phyloP scores from a whole-genome alignment of 2,113 vertebrate species.

The Terrapene triunguis region DNA sequence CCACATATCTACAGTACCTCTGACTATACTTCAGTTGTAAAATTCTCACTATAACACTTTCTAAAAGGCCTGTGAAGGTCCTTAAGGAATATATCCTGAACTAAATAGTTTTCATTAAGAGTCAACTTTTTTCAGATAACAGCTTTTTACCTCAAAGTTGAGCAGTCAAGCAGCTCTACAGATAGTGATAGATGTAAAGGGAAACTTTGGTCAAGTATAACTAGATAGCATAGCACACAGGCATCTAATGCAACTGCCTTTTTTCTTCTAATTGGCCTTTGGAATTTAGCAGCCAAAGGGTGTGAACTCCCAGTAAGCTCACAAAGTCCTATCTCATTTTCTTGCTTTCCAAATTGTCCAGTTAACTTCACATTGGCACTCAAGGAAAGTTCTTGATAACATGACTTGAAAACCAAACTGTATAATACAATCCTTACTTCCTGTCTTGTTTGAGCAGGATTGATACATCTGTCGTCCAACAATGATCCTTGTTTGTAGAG shows the following conservation, averaged over 20 bases:
- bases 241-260: background rate
- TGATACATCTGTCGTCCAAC: background rate
- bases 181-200: background rate
- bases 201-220: constrained; percentile 19
- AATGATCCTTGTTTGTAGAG: background rate
- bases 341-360: background rate
- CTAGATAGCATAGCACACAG: background rate
- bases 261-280: background rate
- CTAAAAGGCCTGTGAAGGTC: background rate
- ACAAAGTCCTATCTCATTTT: background rate
- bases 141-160: background rate
- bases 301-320: constrained; percentile 14
- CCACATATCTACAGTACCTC: background rate
- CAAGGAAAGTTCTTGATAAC: background rate
- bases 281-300: background rate
- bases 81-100: background rate
- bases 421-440: background rate
- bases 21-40: background rate
- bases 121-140: background rate
- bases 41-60: background rate
- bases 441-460: background rate
- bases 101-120: background rate
- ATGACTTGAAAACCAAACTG: background rate
- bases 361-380: background rate
- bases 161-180: background rate